Evolutionary conservation across 2,113 vertebrate species (phyloP).

Genomic region (Xiphias gladius): DNA sequence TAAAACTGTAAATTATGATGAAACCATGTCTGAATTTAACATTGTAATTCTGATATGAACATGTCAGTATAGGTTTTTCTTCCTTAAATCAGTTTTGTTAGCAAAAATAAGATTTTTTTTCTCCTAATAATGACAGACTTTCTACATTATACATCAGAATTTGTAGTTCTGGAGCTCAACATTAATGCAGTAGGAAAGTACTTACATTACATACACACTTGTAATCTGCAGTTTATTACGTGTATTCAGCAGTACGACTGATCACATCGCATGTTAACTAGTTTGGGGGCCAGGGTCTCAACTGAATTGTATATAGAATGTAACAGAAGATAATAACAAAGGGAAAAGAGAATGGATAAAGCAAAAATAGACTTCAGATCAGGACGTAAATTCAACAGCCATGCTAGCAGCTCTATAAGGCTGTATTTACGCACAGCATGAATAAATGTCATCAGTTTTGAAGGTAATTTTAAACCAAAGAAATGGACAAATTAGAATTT

Average conservation of each 20-base stretch:
- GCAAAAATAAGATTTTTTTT: not conserved
- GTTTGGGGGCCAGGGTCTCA: not conserved
- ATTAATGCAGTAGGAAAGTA: not conserved
- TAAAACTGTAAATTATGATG: conserved; percentile 16
- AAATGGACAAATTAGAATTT: not conserved
- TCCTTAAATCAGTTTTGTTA: not conserved
- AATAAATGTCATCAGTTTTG: too few species aligned
- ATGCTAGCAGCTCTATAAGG: not conserved
- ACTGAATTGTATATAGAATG: not conserved
- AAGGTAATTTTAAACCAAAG: not conserved
- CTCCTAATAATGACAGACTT: not conserved
- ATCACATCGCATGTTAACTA: not conserved
- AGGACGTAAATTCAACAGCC: too few species aligned
- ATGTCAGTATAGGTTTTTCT: not conserved
- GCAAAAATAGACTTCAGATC: not conserved
- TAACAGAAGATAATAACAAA: not conserved
- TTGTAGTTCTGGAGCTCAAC: not conserved
- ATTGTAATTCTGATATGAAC: conserved; percentile 8
- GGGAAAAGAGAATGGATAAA: not conserved
- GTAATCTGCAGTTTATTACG: not conserved
- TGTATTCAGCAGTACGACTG: not conserved
- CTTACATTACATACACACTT: conserved; percentile 17
- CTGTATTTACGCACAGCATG: too few species aligned
- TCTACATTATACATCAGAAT: not conserved
- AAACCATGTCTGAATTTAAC: not conserved